Evolutionary conservation across 2,113 vertebrate genomes (phyloP).

Genomic region (Chamaea fasciata): DNA sequence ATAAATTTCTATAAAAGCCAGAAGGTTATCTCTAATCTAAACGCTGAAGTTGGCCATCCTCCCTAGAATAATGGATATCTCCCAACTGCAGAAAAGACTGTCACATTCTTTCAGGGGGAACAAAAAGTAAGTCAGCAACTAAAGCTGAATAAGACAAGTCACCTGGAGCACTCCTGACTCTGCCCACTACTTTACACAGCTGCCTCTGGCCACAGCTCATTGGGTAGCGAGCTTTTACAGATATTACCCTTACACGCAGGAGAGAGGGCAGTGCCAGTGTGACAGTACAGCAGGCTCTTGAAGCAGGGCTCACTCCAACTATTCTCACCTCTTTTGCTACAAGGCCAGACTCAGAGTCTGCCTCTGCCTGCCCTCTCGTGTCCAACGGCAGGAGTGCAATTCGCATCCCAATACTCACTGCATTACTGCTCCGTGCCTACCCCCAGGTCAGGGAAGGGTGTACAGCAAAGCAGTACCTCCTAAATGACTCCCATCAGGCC

Average conservation of each 20-base stretch:
- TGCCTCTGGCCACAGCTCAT: not conserved
- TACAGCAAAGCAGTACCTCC: not conserved
- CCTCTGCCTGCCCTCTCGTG: not conserved
- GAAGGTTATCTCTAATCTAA: not conserved
- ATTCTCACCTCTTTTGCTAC: fast-evolving
- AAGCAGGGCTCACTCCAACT: not conserved
- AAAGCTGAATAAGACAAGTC: not conserved
- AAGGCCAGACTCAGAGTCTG: not conserved
- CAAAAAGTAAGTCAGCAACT: not conserved
- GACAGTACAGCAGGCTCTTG: not conserved
- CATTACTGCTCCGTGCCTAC: too few relatives aligned
- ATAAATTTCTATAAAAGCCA: not conserved
- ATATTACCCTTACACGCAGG: not conserved
- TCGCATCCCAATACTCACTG: fast-evolving
- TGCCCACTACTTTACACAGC: not conserved
- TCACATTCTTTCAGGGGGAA: not conserved
- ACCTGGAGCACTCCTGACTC: not conserved
- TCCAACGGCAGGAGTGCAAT: not conserved
- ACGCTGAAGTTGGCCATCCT: not conserved
- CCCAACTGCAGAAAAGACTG: not conserved
- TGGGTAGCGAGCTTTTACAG: not conserved
- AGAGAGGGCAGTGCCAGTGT: not conserved
- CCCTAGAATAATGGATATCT: not conserved
- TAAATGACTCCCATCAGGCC: not conserved
- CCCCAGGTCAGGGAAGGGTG: not conserved